These are phyloP conservation scores for Gambusia yucatana DNA, from an alignment of 2,797 vertebrate genomes.

Conservation along the genomic window DNA sequence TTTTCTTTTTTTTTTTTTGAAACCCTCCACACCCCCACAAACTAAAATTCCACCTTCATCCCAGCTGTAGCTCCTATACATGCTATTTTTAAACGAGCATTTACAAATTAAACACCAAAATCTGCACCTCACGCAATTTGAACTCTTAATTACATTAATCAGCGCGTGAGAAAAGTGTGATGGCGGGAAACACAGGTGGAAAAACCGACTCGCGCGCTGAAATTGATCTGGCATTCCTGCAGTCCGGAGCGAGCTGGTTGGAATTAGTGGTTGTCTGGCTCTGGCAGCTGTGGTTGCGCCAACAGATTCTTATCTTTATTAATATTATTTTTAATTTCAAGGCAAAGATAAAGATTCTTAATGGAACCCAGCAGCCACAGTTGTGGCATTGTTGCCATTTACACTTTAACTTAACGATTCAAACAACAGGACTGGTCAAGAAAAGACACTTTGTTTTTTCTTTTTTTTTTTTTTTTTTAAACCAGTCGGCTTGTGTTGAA, in stretches of 20 bases:
- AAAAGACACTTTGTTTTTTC: slow-evolving; percentile 6
- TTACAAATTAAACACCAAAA: slow-evolving; percentile 44
- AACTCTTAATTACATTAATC: slow-evolving; percentile 59
- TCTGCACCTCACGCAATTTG: slow-evolving; percentile 61
- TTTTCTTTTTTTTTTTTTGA: too few species aligned
- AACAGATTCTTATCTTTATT: not conserved
- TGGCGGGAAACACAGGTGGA: slow-evolving; percentile 46
- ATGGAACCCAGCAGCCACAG: not conserved
- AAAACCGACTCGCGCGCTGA: slow-evolving; percentile 23
- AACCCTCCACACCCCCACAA: not conserved
- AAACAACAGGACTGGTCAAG: slow-evolving; percentile 9
- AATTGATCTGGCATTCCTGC: slow-evolving; percentile 33
- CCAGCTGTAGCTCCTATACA: slow-evolving; percentile 22
- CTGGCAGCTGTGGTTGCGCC: not conserved
- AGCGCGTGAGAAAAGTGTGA: slow-evolving; percentile 40
- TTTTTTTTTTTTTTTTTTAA: slow-evolving; percentile 19
- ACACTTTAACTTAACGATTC: not conserved
- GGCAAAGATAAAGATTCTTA: not conserved
- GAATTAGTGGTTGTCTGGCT: slow-evolving; percentile 8
- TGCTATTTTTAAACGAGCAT: slow-evolving; percentile 35
- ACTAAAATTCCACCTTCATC: slow-evolving; percentile 4
- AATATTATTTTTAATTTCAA: not conserved
- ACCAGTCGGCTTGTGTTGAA: slow-evolving; percentile 6
- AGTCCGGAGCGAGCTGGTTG: not conserved
- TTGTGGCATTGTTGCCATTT: not conserved